Evolutionary conservation across 2,888 invertebrate species (phyloP).

Genomic region (Hipparchia semele): DNA sequence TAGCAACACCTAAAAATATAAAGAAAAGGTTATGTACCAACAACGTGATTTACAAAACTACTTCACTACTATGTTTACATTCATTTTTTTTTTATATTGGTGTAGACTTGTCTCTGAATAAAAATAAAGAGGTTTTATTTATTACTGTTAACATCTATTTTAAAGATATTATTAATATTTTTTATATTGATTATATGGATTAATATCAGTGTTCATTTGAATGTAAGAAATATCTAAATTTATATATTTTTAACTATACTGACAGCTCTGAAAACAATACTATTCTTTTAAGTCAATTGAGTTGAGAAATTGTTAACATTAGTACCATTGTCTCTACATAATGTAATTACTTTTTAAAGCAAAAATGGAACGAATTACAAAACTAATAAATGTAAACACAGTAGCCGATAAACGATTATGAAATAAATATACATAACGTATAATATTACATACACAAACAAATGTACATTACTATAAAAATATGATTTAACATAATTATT

Average conservation of each 20-base stretch:
- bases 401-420: conserved; percentile 35
- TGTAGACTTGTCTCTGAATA: no score
- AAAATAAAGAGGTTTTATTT: no score
- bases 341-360: neutral
- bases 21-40: conserved; percentile 28
- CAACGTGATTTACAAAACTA: conserved; percentile 32
- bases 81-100: neutral
- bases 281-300: no score
- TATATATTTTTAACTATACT: no score
- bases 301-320: no score
- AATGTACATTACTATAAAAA: conserved; percentile 58
- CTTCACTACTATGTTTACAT: conserved; percentile 16
- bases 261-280: no score
- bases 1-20: conserved; percentile 25
- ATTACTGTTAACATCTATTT: no score
- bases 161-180: neutral
- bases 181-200: neutral
- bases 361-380: neutral
- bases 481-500: conserved; percentile 21
- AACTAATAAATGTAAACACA: conserved; percentile 33
- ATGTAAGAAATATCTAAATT: no score
- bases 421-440: conserved; percentile 45
- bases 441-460: conserved; percentile 64
- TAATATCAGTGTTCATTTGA: no score
- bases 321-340: neutral